Conservation (phyloP, 2,797 vertebrate species). For the Sebastes cheni region DNA sequence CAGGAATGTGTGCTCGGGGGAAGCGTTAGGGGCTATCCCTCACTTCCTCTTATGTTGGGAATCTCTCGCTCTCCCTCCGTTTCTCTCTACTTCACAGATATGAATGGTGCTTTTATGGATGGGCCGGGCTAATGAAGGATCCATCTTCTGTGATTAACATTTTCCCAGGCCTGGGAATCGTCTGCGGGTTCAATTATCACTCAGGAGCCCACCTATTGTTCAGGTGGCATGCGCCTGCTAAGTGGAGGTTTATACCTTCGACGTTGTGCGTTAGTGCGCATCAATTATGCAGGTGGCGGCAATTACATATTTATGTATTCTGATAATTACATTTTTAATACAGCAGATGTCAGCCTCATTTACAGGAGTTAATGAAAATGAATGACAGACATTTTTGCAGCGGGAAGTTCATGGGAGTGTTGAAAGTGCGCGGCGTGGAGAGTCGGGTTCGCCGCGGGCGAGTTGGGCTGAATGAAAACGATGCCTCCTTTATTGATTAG, state of each 20-base stretch:
- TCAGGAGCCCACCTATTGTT: slow-evolving; percentile 76
- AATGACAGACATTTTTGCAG: slow-evolving; percentile 72
- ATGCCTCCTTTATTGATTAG: slow-evolving; percentile 58
- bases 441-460: slow-evolving; percentile 12
- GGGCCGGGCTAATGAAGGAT: slow-evolving; percentile 68
- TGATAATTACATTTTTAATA: slow-evolving; percentile 85
- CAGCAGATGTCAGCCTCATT: slow-evolving; percentile 81
- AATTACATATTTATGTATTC: slow-evolving; percentile 84
- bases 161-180: slow-evolving; percentile 59
- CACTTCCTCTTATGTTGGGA: slow-evolving; percentile 33
- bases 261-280: slow-evolving; percentile 75
- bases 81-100: slow-evolving; percentile 49
- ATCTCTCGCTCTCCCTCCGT: slow-evolving; percentile 11
- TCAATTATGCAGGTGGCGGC: slow-evolving; percentile 82
- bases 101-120: slow-evolving; percentile 70
- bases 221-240: slow-evolving; percentile 66
- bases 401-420: slow-evolving; percentile 33
- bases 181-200: slow-evolving; percentile 72
- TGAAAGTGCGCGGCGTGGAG: slow-evolving; percentile 23
- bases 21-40: slow-evolving; percentile 47
- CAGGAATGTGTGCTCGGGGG: slow-evolving; percentile 10
- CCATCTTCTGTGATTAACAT: slow-evolving; percentile 74
- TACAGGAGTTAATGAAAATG: slow-evolving; percentile 81
- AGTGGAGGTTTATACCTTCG: slow-evolving; percentile 78
- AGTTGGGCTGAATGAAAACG: slow-evolving; percentile 34